Evolutionary conservation across 2,113 vertebrate genomes (phyloP).

Genomic region (Dissostichus mawsoni): DNA sequence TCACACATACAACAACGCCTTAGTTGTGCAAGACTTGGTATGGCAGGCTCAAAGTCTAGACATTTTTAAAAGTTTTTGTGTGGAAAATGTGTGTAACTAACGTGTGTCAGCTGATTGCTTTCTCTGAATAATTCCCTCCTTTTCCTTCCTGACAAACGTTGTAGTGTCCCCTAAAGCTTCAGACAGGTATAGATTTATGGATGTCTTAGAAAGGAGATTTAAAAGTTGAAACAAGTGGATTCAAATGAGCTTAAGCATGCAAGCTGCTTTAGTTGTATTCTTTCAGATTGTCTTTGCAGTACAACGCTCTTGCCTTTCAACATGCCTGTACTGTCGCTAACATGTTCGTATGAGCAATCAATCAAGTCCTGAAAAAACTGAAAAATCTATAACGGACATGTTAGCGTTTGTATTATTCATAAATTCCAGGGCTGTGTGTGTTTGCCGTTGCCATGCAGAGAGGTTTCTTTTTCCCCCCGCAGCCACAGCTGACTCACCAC

Average conservation of each 20-base stretch:
- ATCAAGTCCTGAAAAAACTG: background rate
- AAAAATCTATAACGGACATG: background rate
- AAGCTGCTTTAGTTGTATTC: background rate
- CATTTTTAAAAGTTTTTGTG: background rate
- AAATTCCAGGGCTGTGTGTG: conserved; percentile 22
- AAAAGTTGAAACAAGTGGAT: no score
- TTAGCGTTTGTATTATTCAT: conserved; percentile 1
- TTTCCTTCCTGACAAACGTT: no score
- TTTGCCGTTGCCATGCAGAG: conserved; percentile 34
- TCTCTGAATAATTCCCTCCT: conserved; percentile 12
- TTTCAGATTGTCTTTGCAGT: background rate
- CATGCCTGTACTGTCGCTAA: no score
- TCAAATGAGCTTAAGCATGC: background rate
- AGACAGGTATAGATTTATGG: background rate
- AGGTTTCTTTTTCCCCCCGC: conserved; percentile 17
- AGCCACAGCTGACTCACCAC: conserved; percentile 61
- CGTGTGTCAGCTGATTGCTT: conserved; percentile 20
- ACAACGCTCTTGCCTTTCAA: no score
- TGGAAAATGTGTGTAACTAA: conserved; percentile 29
- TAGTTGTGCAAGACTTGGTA: background rate
- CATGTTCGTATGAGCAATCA: background rate
- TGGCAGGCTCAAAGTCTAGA: background rate
- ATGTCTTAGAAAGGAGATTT: no score
- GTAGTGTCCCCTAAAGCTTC: no score
- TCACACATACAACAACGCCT: background rate